Conservation (phyloP, 2,797 vertebrate genomes). For the Phalloptychus januarius region DNA sequence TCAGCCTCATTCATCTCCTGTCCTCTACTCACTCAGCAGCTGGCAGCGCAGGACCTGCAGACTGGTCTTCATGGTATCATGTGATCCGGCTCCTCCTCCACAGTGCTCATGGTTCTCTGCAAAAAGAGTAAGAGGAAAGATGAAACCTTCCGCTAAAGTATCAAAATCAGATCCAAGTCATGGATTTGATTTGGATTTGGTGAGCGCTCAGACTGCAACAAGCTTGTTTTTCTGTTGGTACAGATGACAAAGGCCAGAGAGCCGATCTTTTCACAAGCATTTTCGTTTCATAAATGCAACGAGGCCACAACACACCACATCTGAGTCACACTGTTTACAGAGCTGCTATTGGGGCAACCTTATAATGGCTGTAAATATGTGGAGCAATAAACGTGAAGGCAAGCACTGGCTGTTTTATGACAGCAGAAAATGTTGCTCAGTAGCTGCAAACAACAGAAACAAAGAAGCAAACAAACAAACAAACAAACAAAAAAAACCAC, state of each 20-base stretch:
- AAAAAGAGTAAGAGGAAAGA: slow-evolving; percentile 13
- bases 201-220: slow-evolving; percentile 39
- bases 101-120: slow-evolving; percentile 96
- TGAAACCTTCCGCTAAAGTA: slow-evolving; percentile 20
- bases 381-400: background rate
- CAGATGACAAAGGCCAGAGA: slow-evolving; percentile 32
- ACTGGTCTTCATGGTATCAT: slow-evolving; percentile 99
- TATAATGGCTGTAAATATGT: slow-evolving; percentile 21
- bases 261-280: slow-evolving; percentile 44
- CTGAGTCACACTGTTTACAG: slow-evolving; percentile 39
- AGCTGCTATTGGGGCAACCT: slow-evolving; percentile 19
- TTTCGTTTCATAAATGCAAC: slow-evolving; percentile 42
- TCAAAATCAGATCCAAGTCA: slow-evolving; percentile 42
- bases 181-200: slow-evolving; percentile 61
- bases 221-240: slow-evolving; percentile 37
- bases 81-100: slow-evolving; percentile 94
- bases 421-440: background rate
- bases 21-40: slow-evolving; percentile 93
- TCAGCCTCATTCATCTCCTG: background rate
- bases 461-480: background rate
- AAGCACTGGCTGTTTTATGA: background rate
- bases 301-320: slow-evolving; percentile 21
- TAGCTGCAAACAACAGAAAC: background rate
- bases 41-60: slow-evolving; percentile 97
- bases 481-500: background rate